These are phyloP conservation scores for Calephelis perditalis DNA, from an alignment of 2,888 invertebrate species.

Conservation along the genomic window DNA sequence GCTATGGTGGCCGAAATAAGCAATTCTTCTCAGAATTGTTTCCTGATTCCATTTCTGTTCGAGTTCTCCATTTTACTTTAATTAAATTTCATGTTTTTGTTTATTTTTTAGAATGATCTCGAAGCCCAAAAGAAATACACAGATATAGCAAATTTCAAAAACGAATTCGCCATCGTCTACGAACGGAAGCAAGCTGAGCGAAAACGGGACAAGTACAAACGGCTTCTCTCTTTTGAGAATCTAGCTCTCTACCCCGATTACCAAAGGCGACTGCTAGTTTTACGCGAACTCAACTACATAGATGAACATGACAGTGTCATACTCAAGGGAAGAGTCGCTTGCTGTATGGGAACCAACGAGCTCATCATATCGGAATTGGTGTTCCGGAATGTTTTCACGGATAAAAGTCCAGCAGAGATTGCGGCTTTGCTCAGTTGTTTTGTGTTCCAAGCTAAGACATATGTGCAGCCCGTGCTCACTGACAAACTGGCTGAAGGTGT, in stretches of 20 bases:
- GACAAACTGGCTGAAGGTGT: slow-evolving; percentile 81
- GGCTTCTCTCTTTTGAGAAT: slow-evolving; percentile 89
- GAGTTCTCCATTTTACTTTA: too few species aligned
- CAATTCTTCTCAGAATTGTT: too few species aligned
- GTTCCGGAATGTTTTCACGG: slow-evolving; percentile 91
- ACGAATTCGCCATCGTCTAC: slow-evolving; percentile 86
- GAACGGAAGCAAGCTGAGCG: slow-evolving; percentile 85
- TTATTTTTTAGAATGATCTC: slow-evolving; percentile 53
- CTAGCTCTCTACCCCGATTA: slow-evolving; percentile 94
- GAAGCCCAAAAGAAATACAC: slow-evolving; percentile 79
- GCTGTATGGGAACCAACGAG: slow-evolving; percentile 82
- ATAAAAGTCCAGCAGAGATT: slow-evolving; percentile 92
- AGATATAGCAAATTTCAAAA: slow-evolving; percentile 87
- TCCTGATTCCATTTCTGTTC: too few species aligned
- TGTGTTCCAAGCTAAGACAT: slow-evolving; percentile 92
- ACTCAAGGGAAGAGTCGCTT: slow-evolving; percentile 66
- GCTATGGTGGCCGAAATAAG: too few species aligned
- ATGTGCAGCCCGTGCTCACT: slow-evolving; percentile 77
- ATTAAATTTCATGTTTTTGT: neutral
- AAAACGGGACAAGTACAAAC: slow-evolving; percentile 82
- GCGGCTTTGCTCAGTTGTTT: slow-evolving; percentile 95
- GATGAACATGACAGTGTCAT: slow-evolving; percentile 70
- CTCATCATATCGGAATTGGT: slow-evolving; percentile 96
- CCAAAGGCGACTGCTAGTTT: slow-evolving; percentile 85
- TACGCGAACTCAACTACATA: slow-evolving; percentile 85